Conservation (phyloP, 2,888 invertebrate species). For the Argyresthia goedartella region DNA sequence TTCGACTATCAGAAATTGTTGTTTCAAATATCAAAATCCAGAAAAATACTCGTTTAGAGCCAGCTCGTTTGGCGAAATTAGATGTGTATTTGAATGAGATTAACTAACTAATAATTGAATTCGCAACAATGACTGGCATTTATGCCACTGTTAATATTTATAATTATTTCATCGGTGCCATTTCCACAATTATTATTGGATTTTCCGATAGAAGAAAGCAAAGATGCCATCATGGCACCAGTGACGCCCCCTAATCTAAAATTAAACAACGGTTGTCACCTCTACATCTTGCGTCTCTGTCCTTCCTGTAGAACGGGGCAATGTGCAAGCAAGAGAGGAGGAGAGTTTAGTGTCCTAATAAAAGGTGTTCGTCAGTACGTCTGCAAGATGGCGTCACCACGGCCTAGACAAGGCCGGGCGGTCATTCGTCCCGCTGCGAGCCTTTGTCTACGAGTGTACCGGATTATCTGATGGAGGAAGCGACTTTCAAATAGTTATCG, state of each 20-base stretch:
- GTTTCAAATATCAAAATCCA: neutral
- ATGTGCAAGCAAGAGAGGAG: constrained; percentile 34
- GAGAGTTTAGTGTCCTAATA: constrained; percentile 48
- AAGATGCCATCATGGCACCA: constrained; percentile 14
- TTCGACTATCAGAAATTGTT: no score
- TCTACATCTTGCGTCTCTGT: constrained; percentile 25
- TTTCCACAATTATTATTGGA: no score
- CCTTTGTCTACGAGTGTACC: neutral
- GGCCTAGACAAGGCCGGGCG: constrained; percentile 70
- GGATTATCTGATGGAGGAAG: no score
- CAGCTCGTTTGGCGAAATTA: no score
- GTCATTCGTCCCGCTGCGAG: constrained; percentile 47
- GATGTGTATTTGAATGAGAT: no score
- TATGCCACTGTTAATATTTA: no score
- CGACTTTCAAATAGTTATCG: no score
- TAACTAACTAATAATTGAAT: no score
- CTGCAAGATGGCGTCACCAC: constrained; percentile 59
- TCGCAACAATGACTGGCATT: no score
- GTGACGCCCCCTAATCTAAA: constrained; percentile 28
- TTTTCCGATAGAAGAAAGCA: no score
- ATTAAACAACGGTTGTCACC: constrained; percentile 25
- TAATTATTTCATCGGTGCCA: no score
- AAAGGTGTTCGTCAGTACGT: constrained; percentile 54
- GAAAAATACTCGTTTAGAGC: neutral
- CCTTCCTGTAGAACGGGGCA: constrained; percentile 11